Evolutionary conservation across 2,797 vertebrate species (phyloP).

Genomic region (Taenioides sp.): DNA sequence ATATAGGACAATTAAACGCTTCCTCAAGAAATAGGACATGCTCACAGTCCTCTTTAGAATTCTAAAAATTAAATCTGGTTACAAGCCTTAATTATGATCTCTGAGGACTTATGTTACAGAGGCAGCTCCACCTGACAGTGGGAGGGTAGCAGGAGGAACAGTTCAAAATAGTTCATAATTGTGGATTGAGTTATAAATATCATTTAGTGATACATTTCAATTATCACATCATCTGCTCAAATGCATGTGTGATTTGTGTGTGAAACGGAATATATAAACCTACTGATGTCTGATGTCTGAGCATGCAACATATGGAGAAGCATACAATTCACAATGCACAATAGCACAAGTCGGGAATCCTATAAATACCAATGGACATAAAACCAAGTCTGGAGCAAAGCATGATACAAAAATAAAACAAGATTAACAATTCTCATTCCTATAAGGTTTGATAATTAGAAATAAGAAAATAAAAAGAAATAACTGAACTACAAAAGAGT

Average conservation of each 20-base stretch:
- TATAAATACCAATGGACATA: not conserved
- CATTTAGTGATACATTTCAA: not conserved
- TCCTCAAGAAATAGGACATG: not conserved
- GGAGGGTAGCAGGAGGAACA: too few species aligned
- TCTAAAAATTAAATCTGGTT: not conserved
- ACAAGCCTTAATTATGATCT: not conserved
- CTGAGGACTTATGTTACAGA: not conserved
- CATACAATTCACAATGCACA: too few species aligned
- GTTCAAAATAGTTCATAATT: too few species aligned
- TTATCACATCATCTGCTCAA: not conserved
- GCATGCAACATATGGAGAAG: not conserved
- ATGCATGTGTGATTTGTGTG: not conserved
- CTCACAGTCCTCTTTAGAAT: not conserved
- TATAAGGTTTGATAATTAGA: not conserved
- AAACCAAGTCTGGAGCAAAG: not conserved
- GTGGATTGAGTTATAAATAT: too few species aligned
- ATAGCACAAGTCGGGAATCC: not conserved
- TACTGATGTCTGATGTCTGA: not conserved
- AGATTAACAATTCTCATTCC: not conserved
- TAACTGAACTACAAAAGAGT: not conserved
- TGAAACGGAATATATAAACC: not conserved
- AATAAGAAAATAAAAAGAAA: not conserved
- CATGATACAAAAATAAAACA: not conserved
- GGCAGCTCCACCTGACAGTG: not conserved
- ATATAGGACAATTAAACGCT: too few species aligned